Base-by-base conservation (phyloP, 2,888 invertebrate species). In the Nephrotoma guestfalica region DNA sequence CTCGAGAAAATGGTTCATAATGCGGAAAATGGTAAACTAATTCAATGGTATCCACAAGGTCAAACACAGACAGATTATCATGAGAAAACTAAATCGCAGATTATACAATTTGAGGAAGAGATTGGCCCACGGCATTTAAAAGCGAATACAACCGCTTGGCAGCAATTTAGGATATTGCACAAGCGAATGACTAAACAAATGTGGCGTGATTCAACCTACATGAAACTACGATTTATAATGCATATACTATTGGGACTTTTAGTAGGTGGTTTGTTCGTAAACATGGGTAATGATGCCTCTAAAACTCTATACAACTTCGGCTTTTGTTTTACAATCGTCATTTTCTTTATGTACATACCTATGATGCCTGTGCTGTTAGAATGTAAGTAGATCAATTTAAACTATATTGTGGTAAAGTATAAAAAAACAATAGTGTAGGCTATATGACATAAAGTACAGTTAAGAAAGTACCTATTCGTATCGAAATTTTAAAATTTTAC, bases 221-320 rank as follows among this genome's bases (percentile, higher is more conserved):
- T 96, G 85, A 93, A 94, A 90, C 90, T 96, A n/a, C 94, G 95
- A 89, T 92, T 95, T 83, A 91, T 93, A 11, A 92, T 96, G 88
- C 94, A 96, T 88, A 90, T 95, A 87, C 93, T 95, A 88, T 91
- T 96, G 83, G 96, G 95, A 0, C 89, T 95, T 4, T 92, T 96
- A 11, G 93, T 96, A 11, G 96, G 95, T 0, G 93, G 93, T 4
- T 90, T 96, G 86, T 97, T 95, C 90, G 92, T 93, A 57, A 93
- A 94, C 87, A 95, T 96, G 91, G 97, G 96, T 11, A 94, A 95
- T 88, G 96, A 96, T 89, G 97, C 95, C 0, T 95, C 96, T 0
- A 96, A 96, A 90, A 96, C 96, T 0, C 91, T 97, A 41, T 96
- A 95, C 90, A 96, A 96, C 91, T 97, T 96, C 89, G 96, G 96